Evolutionary conservation across 2,113 vertebrate species (phyloP).

Genomic region (Saccopteryx leptura): DNA sequence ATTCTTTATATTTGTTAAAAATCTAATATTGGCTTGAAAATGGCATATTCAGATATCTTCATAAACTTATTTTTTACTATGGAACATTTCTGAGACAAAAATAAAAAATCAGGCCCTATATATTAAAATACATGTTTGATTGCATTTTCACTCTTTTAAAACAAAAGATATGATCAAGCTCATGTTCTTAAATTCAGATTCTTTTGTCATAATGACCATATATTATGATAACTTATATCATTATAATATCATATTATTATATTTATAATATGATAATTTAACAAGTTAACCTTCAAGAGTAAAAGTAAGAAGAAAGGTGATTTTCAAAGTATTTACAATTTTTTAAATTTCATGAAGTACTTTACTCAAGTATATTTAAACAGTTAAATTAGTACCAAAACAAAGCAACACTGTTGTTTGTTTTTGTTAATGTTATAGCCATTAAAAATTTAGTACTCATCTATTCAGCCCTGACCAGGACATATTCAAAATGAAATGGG

Average conservation of each 20-base stretch:
- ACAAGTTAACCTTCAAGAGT: neutral
- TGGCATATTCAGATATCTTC: neutral
- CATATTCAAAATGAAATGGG: neutral
- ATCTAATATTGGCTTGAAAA: constrained; percentile 28
- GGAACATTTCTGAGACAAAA: constrained; percentile 32
- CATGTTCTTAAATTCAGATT: neutral
- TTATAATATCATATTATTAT: neutral
- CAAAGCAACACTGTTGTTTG: neutral
- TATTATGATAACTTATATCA: neutral
- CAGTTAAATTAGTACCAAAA: neutral
- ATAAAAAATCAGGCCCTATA: neutral
- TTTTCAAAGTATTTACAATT: neutral
- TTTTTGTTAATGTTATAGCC: neutral
- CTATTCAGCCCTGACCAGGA: neutral
- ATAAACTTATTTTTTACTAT: neutral
- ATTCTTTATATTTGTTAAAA: constrained; percentile 3
- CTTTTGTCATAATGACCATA: neutral
- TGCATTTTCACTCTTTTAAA: neutral
- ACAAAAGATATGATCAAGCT: neutral
- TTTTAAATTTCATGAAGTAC: constrained; percentile 23
- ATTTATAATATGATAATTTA: neutral
- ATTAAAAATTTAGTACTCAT: neutral
- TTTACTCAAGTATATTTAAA: neutral
- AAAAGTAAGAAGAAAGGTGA: neutral
- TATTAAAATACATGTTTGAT: constrained; percentile 7